These are phyloP conservation scores for Stenodema calcarata DNA, from an alignment of 2,888 invertebrate genomes.

Conservation along the genomic window DNA sequence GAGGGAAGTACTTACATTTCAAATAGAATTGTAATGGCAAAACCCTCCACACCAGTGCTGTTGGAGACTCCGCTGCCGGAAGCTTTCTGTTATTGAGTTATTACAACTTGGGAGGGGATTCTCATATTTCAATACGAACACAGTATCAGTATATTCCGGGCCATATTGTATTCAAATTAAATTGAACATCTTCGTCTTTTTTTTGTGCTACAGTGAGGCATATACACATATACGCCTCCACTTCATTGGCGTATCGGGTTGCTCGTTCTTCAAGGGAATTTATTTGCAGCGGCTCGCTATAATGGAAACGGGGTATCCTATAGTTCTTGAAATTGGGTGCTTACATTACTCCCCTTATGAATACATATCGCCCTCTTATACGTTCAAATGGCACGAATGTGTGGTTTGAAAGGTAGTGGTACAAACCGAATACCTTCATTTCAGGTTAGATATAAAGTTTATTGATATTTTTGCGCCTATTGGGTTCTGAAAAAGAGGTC, in stretches of 20 bases:
- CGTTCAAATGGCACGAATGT: background rate
- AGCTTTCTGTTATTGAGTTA: constrained; percentile 10
- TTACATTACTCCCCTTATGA: background rate
- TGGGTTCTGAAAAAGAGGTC: too few relatives aligned
- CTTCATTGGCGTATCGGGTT: background rate
- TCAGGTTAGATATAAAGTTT: too few relatives aligned
- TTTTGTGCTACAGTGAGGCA: background rate
- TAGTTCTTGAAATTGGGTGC: background rate
- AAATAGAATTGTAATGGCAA: too few relatives aligned
- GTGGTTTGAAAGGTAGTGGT: background rate
- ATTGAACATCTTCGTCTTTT: background rate
- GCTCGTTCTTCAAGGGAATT: background rate
- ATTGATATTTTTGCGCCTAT: too few relatives aligned
- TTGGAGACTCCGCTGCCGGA: background rate
- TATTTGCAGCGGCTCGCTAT: background rate
- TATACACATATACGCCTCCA: background rate
- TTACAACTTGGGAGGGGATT: background rate
- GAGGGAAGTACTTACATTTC: too few relatives aligned
- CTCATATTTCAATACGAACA: constrained; percentile 18
- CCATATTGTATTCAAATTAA: constrained; percentile 32
- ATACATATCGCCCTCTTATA: background rate
- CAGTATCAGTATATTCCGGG: background rate
- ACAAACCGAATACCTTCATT: too few relatives aligned
- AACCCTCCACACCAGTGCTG: too few relatives aligned
- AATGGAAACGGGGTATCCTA: background rate